These are phyloP conservation scores for Colistium nudipinnis DNA, from an alignment of 2,113 vertebrate species.

Conservation along the genomic window DNA sequence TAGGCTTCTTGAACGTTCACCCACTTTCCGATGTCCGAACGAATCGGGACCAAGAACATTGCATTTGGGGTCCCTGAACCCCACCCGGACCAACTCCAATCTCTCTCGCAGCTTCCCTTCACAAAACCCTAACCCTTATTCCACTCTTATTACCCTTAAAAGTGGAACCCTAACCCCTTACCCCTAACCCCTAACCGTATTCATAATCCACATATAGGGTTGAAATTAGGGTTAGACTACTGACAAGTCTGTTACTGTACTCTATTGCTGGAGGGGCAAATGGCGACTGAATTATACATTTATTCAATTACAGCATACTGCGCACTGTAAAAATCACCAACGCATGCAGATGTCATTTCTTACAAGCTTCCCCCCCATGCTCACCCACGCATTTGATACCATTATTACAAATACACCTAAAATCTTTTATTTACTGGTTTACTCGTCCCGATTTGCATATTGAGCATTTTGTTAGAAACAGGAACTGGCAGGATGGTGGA, in stretches of 20 bases:
- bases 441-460: conserved; percentile 31
- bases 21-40: too few relatives aligned
- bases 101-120: too few relatives aligned
- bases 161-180: too few relatives aligned
- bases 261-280: not conserved
- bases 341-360: conserved; percentile 2
- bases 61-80: too few relatives aligned
- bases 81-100: too few relatives aligned
- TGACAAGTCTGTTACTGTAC: conserved; percentile 7
- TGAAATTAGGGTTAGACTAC: too few relatives aligned
- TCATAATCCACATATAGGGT: too few relatives aligned
- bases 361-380: conserved; percentile 9
- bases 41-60: too few relatives aligned
- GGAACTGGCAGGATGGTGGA: not conserved
- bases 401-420: conserved; percentile 19
- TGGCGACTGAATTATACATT: conserved; percentile 49
- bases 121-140: too few relatives aligned
- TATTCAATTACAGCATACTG: conserved; percentile 15
- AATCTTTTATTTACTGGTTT: conserved; percentile 25
- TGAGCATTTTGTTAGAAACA: conserved; percentile 14
- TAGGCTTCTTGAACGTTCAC: too few relatives aligned
- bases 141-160: too few relatives aligned
- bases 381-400: conserved; percentile 9
- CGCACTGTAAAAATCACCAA: conserved; percentile 15
- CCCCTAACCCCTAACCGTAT: too few relatives aligned